phyloP scores from a whole-genome alignment of 1,140 invertebrate genomes.

The Lepidotrigona ventralis region DNA sequence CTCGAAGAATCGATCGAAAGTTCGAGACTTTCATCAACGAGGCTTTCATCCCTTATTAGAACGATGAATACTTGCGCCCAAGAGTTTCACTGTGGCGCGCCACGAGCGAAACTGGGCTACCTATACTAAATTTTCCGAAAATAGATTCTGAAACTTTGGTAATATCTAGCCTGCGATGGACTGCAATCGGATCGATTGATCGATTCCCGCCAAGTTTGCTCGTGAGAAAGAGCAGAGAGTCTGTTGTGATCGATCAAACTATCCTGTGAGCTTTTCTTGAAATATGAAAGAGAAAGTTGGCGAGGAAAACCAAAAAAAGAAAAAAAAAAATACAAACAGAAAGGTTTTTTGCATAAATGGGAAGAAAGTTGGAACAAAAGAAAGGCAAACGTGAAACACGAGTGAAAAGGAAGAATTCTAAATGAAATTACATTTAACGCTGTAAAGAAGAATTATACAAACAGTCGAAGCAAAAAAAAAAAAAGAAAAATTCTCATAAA shows the following conservation, averaged over 20 bases:
- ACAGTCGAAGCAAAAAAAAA: neutral
- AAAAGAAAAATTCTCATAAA: too few species aligned
- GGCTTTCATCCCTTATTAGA: conserved; percentile 15
- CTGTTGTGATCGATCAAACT: neutral
- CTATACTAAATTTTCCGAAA: conserved; percentile 55
- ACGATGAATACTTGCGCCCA: conserved; percentile 12
- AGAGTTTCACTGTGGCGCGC: conserved; percentile 24
- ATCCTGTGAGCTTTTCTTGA: conserved; percentile 42
- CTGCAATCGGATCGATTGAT: conserved; percentile 58
- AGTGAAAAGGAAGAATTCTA: too few species aligned
- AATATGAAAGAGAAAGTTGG: conserved; percentile 2
- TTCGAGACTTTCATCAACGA: neutral
- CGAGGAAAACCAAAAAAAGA: neutral
- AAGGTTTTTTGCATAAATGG: neutral
- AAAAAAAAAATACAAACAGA: neutral
- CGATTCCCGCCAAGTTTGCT: conserved; percentile 47
- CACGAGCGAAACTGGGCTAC: conserved; percentile 50
- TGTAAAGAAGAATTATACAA: neutral
- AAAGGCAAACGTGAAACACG: too few species aligned
- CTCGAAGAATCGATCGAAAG: neutral
- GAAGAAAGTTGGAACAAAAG: too few species aligned
- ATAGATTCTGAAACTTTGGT: conserved; percentile 60
- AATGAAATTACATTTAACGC: too few species aligned
- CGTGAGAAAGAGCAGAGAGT: conserved; percentile 34
- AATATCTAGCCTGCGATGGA: conserved; percentile 54